A percentile compares a stretch with the other conserved stretches of the same genome.
Evolutionary conservation across 2,113 vertebrate genomes (phyloP).

Genomic region (Chionomys nivalis): DNA sequence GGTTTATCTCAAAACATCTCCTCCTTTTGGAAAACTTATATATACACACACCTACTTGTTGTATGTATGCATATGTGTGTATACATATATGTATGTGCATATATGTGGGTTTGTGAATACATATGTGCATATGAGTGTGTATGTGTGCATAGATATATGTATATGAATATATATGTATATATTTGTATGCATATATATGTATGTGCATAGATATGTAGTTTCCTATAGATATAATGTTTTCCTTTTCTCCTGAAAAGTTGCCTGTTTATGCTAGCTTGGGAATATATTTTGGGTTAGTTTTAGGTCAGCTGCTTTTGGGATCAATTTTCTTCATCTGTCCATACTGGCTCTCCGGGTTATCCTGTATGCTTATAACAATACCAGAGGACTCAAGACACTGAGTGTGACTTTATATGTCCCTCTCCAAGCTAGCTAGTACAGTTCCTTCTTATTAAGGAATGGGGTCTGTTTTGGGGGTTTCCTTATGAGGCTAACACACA

Average conservation of each 20-base stretch:
- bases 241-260: neutral
- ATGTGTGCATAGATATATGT: neutral
- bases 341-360: neutral
- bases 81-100: too few relatives aligned
- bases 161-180: neutral
- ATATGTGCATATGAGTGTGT: neutral
- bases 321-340: neutral
- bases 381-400: neutral
- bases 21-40: neutral
- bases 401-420: neutral
- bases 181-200: neutral
- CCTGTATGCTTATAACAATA: neutral
- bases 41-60: too few relatives aligned
- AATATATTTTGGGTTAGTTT: neutral
- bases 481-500: neutral
- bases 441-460: neutral
- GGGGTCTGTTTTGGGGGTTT: neutral
- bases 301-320: neutral
- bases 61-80: neutral
- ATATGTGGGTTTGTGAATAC: neutral
- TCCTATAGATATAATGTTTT: neutral
- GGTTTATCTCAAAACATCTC: neutral
- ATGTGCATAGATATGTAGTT: too few relatives aligned
- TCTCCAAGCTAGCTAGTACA: neutral
- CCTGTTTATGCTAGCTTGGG: neutral